Evolutionary conservation across 2,888 invertebrate genomes (phyloP), one percentile per base, ranked within the genome.

Genomic region (Brachypalpus laphriformis): DNA sequence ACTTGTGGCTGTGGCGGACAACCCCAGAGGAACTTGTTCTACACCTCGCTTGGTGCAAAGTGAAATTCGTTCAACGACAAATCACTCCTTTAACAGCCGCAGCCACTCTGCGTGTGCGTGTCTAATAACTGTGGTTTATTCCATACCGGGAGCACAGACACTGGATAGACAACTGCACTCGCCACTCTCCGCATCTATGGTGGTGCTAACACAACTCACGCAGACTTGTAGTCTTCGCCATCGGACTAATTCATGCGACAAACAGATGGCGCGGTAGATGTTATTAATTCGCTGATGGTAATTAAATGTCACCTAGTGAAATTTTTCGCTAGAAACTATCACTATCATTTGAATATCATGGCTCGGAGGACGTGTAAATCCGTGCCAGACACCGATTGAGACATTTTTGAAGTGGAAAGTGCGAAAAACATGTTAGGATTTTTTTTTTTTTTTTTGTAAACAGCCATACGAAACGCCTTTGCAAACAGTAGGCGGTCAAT

Each of bases 241-340:
- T 61, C 22, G 34, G 40, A 51, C 65, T 65, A 82, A 71, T 77
- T 71, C 77, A 54, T 71, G 65, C 16, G 34, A 51, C 77, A 75
- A 34, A 28, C 54, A 65, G 49, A 65, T 63, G 56, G 40, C 49
- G 63, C 47, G 18, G 11, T 63, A 63, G 68, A 70, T 70, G 47
- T 63, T 71, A 57, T 76, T 76, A 76, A 70, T 76, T 76, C 63
- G 63, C 54, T 57, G 34, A 71, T 42, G 28, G 57, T 66, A 82
- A 77, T 82, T 77, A 66, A 82, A 66, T 82, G 82, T 82, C 82
- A 82, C 37, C 77, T 51, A 82, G 82, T 71, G 77, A 82, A 82
- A 82, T 59, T 77, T 77, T 63, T 20, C 20, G 3, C 20, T 8
- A 28, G 28, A 56, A 56, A 76, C 63, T 76, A 65, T 82, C 59